Evolutionary conservation across 2,888 invertebrate genomes (phyloP).

Genomic region (Scaptomyza tumidula): DNA sequence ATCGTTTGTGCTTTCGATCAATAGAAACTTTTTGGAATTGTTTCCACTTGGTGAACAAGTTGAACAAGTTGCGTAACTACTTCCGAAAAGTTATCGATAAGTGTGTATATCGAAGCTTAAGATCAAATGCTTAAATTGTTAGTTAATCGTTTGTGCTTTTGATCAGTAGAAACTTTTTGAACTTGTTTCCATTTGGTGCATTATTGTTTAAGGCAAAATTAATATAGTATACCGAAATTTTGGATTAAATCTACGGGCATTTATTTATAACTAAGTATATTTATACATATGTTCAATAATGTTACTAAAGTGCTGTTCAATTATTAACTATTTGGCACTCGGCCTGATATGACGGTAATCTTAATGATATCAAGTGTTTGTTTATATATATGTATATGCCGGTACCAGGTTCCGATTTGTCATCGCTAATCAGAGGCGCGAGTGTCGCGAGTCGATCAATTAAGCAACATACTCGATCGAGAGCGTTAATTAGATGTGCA

Average conservation of each 20-base stretch:
- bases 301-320: slow-evolving; percentile 9
- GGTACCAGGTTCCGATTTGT: slow-evolving; percentile 26
- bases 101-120: background rate
- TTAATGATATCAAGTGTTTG: slow-evolving; percentile 2
- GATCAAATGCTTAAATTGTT: no score
- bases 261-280: background rate
- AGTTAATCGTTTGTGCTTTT: background rate
- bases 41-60: no score
- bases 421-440: slow-evolving; percentile 15
- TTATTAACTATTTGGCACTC: slow-evolving; percentile 14
- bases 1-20: background rate
- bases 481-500: slow-evolving; percentile 26
- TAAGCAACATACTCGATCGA: slow-evolving; percentile 4
- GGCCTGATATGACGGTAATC: slow-evolving; percentile 23
- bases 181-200: background rate
- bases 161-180: no score
- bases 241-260: background rate
- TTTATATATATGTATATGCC: background rate
- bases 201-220: background rate
- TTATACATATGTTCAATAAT: background rate
- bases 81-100: slow-evolving; percentile 10
- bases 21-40: no score
- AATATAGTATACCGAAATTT: background rate
- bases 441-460: slow-evolving; percentile 3
- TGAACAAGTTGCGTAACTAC: slow-evolving; percentile 7